Conservation (phyloP, 2,797 vertebrate genomes). For the Anniella stebbinsi region DNA sequence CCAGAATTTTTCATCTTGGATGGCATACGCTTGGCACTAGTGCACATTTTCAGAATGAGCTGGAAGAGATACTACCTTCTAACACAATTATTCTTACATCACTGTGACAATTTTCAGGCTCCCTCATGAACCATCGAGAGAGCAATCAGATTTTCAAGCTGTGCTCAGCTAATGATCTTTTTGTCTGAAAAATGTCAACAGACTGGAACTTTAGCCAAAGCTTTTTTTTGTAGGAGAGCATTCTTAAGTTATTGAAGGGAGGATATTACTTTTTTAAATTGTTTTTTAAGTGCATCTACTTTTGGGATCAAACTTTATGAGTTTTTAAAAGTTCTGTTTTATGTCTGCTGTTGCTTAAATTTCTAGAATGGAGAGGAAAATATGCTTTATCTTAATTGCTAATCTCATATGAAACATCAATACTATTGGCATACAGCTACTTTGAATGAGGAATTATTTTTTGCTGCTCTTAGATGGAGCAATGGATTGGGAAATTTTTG, state of each 20-base stretch:
- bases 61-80: conserved; percentile 33
- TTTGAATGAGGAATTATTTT: neutral
- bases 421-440: fast-evolving
- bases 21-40: neutral
- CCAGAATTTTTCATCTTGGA: conserved; percentile 30
- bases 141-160: conserved; percentile 51
- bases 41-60: conserved; percentile 15
- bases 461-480: conserved; percentile 28
- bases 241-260: conserved; percentile 32
- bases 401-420: neutral
- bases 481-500: conserved; percentile 20
- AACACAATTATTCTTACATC: conserved; percentile 26
- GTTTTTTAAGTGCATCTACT: conserved; percentile 21
- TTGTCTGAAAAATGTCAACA: conserved; percentile 44
- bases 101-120: conserved; percentile 42
- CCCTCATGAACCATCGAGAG: conserved; percentile 12
- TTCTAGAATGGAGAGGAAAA: neutral
- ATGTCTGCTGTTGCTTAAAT: neutral
- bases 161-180: conserved; percentile 41
- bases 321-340: neutral
- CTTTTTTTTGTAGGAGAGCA: conserved; percentile 25
- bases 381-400: neutral
- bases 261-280: conserved; percentile 37
- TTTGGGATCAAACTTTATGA: conserved; percentile 38
- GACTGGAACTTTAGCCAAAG: conserved; percentile 32